Evolutionary conservation across 2,113 vertebrate species (phyloP), one percentile per base, ranked within the genome.

Genomic region (Stomatorhinus ivindoensis): DNA sequence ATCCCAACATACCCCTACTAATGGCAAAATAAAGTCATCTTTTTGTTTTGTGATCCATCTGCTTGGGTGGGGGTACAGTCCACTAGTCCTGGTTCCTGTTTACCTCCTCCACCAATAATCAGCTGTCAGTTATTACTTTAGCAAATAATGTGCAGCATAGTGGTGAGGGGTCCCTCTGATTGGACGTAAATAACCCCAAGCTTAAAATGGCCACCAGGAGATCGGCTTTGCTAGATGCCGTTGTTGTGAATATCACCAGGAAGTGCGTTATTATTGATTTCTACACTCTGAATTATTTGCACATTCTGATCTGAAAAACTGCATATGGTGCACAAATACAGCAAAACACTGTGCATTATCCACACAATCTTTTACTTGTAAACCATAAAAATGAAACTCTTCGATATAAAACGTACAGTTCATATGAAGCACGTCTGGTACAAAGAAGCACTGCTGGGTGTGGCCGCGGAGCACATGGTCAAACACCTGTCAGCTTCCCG

Each of bases 311-410:
- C 48, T 50, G 50, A 50, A 85, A 85, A 86, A 35, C 4, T 51
- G 13, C 27, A 86, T 76, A 76, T 6, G 15, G 35, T 39, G 10
- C 31, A 76, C 31, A 39, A 31, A 76, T 39, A 76, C 69, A 39
- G 69, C 69, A 39, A 76, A 76, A 76, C 27, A 24, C 69, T 27
- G n/a, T 5, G 9, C 2, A 58, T 96, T 94, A 95, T 95, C 94
- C 94, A 96, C 95, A 95, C 95, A 95, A 93, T 96, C 94, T 96
- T 96, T 96, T 96, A 96, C 96, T 96, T 96, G 95, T 95, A 96
- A 96, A 96, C 96, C 94, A 96, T 96, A 96, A 96, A 96, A 96
- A 96, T 96, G 11, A 94, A 96, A 96, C 94, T 96, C 94, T 96
- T 96, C 94, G 94, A 96, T 96, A 96, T 96, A 96, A 96, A 96